Evolutionary conservation across 2,888 invertebrate genomes (phyloP).

Genomic region (Ectropis crepuscularia): DNA sequence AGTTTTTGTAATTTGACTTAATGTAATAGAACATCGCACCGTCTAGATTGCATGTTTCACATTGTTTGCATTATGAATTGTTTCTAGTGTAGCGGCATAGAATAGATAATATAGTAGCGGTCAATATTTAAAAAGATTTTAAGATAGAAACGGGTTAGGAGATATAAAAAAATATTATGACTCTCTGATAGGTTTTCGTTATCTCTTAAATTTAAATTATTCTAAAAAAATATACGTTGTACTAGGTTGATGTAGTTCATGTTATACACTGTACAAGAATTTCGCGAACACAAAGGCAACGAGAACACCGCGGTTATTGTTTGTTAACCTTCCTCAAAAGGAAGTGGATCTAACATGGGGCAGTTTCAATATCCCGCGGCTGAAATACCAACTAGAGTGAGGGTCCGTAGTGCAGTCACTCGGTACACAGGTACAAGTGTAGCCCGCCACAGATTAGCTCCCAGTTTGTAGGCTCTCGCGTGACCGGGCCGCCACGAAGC

Average conservation of each 20-base stretch:
- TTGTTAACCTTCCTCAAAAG: slow-evolving; percentile 35
- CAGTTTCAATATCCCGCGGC: slow-evolving; percentile 64
- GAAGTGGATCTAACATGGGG: slow-evolving; percentile 44
- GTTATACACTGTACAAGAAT: slow-evolving; percentile 5
- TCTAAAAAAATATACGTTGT: neutral
- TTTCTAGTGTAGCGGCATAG: no score
- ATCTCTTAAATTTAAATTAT: neutral
- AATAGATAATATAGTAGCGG: no score
- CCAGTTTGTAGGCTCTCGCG: slow-evolving; percentile 53
- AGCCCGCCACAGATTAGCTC: slow-evolving; percentile 33
- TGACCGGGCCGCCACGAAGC: slow-evolving; percentile 74
- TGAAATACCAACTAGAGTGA: slow-evolving; percentile 62
- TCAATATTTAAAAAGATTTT: no score
- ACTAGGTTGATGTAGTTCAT: slow-evolving; percentile 3
- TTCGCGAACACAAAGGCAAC: slow-evolving; percentile 21
- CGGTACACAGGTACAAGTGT: slow-evolving; percentile 60
- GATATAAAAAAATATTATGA: no score
- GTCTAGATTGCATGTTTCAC: no score
- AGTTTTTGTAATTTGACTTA: no score
- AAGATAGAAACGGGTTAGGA: no score
- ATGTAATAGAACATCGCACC: no score
- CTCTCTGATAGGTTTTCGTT: no score
- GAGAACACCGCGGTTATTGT: slow-evolving; percentile 29
- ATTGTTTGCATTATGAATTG: no score
- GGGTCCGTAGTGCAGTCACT: slow-evolving; percentile 37